Base-by-base conservation (phyloP, 2,888 invertebrate genomes). In the Andrena chrysosceles region DNA sequence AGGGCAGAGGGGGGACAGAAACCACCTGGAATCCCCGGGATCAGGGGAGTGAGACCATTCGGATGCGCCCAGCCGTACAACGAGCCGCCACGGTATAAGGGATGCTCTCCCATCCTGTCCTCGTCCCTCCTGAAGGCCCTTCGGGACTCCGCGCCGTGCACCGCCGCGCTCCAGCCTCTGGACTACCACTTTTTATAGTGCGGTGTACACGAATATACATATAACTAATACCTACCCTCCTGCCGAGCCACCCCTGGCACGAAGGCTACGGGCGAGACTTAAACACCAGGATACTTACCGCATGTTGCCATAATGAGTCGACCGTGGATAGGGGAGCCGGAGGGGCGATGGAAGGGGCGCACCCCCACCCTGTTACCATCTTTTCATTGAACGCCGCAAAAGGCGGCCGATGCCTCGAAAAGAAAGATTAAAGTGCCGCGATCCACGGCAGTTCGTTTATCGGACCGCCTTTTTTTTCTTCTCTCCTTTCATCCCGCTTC, bases 1-100 rank as follows among this genome's bases (percentile, higher is more conserved):
- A 63, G 70, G 78, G 62, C 13, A 8, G 54, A 66, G 71, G 69
- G 84, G 72, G 67, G 60, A 48, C 73, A 81, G 81, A 85, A 84
- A 87, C 87, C 88, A 90, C 86, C 90, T 83, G 89, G 88, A 88
- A 88, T 84, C 85, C 85, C 74, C 68, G 79, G 81, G 83, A 89
- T 88, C 87, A 91, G 90, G 91, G 92, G 92, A 92, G 92, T 91
- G 93, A 93, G 91, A 66, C 84, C 87, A 93, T 94, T 94, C 91
- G 93, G 87, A 92, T 92, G 91, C 93, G 92, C 79, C 92, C 93
- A 93, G 89, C 93, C 93, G 92, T 93, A 92, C 93, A 93, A 93
- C 89, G 91, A 93, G 92, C 91, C 90, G 92, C 92, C 93, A 89
- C 92, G 91, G 91, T 92, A 91, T 93, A 92, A 91, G 93, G 93